Base-by-base conservation (phyloP, 2,797 vertebrate species). In the Gadopsis bispinosus region DNA sequence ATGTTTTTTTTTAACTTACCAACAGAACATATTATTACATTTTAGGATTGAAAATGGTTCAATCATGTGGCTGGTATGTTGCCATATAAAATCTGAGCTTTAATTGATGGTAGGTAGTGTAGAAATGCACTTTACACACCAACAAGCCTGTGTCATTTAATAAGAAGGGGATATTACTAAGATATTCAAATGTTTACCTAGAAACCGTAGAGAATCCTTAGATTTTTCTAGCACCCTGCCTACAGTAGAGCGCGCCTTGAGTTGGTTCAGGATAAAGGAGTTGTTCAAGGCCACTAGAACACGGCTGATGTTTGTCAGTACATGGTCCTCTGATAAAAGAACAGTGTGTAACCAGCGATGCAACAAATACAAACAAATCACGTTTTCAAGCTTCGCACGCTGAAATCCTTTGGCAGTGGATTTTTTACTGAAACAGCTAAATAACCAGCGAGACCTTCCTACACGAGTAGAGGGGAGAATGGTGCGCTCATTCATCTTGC, bases 361-460 rank as follows among this genome's bases (percentile, higher is more conserved):
- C 79, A 85, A 81, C 79, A 81, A 85, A 86, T 69, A 80, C 75
- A 84, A 89, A 87, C 84, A 87, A 86, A 90, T 88, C 62, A 17
- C 20, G 8, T 39, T 80, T 74, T 71, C 59, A 63, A 73, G 75
- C 74, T 71, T 65, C 65, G 60, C 74, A 54, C 53, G 12, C 77
- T 76, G 61, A 81, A 89, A 85, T 78, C 84, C 77, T 89, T 83
- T 86, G 81, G 87, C 77, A 7, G 81, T 13, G 70, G 73, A 48
- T 80, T 80, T 85, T 47, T 74, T 69, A 83, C 65, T 77, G 66
- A 76, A 88, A 83, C 58, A 62, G 76, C 70, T 75, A 77, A 84
- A 89, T 90, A 90, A 88, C 83, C 72, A 71, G 64, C 20, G 13
- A 87, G 77, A 84, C 80, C 90, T 87, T 85, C 68, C 72, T 73